phyloP scores from a whole-genome alignment of 2,797 vertebrate genomes.

The Enteromius unitaeniatus region DNA sequence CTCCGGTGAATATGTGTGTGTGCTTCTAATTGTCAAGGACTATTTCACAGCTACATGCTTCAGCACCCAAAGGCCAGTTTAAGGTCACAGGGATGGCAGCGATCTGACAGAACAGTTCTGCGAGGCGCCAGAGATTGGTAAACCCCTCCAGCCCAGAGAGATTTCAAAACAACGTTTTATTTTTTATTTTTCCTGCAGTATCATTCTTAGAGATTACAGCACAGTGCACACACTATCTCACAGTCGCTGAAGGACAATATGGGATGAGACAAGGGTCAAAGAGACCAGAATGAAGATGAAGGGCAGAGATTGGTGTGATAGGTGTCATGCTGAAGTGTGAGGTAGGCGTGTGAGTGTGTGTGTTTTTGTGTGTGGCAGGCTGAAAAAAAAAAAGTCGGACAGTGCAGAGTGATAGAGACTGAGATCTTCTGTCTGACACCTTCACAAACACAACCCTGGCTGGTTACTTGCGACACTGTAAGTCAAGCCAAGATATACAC shows the following conservation, averaged over 20 bases:
- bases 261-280: conserved; percentile 46
- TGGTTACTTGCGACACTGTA: conserved; percentile 6
- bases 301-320: conserved; percentile 52
- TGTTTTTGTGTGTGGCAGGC: not conserved
- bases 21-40: conserved; percentile 28
- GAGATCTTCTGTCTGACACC: conserved; percentile 43
- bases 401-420: conserved; percentile 22
- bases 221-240: conserved; percentile 37
- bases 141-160: conserved; percentile 34
- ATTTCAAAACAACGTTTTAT: conserved; percentile 33
- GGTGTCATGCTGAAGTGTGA: conserved; percentile 49
- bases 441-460: conserved; percentile 21
- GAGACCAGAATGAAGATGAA: conserved; percentile 45
- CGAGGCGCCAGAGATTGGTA: conserved; percentile 29
- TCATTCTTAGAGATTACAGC: conserved; percentile 34
- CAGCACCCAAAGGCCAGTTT: conserved; percentile 25
- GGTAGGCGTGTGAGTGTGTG: conserved; percentile 21
- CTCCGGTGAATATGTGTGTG: not conserved
- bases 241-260: conserved; percentile 49
- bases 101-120: conserved; percentile 37
- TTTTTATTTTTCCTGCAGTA: not conserved
- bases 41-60: conserved; percentile 29
- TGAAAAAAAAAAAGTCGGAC: not conserved
- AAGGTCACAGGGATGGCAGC: conserved; percentile 15
- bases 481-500: conserved; percentile 17